phyloP scores from a whole-genome alignment of 2,888 invertebrate genomes.

The Pachymerium ferrugineum region DNA sequence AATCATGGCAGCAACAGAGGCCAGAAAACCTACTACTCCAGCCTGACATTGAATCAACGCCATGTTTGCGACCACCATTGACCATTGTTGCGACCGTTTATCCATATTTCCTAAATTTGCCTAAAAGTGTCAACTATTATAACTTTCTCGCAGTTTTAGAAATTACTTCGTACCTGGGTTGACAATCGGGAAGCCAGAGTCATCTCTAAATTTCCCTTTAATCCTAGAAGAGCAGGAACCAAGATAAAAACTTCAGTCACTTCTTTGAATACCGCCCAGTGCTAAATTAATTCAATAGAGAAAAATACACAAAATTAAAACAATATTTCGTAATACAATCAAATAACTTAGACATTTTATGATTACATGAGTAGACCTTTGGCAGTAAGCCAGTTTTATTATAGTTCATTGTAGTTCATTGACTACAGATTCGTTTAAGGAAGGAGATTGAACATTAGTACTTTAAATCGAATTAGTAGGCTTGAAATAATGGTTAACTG shows the following conservation, averaged over 20 bases:
- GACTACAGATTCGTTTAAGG: too few relatives aligned
- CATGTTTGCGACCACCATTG: constrained; percentile 81
- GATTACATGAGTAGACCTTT: too few relatives aligned
- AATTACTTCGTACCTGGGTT: constrained; percentile 75
- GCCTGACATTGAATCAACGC: constrained; percentile 64
- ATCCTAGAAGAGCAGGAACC: constrained; percentile 72
- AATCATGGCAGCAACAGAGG: constrained; percentile 50
- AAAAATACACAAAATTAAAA: not conserved
- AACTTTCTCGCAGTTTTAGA: not conserved
- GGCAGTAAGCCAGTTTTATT: too few relatives aligned
- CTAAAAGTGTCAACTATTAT: constrained; percentile 41
- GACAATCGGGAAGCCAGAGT: constrained; percentile 92
- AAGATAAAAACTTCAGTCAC: constrained; percentile 70
- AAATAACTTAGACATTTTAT: not conserved
- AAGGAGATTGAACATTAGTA: too few relatives aligned
- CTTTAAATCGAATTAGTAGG: too few relatives aligned
- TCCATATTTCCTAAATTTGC: constrained; percentile 88
- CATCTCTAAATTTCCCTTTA: constrained; percentile 94
- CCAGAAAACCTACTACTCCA: constrained; percentile 51
- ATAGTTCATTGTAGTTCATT: too few relatives aligned
- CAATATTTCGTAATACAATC: not conserved
- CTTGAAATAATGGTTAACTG: not conserved
- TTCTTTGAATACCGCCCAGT: constrained; percentile 64
- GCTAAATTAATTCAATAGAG: constrained; percentile 53
- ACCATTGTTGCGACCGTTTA: constrained; percentile 56